Evolutionary conservation across 1,140 invertebrate genomes (phyloP), one percentile per base, ranked within the genome.

Genomic region (Pogonognathellus flavescens): DNA sequence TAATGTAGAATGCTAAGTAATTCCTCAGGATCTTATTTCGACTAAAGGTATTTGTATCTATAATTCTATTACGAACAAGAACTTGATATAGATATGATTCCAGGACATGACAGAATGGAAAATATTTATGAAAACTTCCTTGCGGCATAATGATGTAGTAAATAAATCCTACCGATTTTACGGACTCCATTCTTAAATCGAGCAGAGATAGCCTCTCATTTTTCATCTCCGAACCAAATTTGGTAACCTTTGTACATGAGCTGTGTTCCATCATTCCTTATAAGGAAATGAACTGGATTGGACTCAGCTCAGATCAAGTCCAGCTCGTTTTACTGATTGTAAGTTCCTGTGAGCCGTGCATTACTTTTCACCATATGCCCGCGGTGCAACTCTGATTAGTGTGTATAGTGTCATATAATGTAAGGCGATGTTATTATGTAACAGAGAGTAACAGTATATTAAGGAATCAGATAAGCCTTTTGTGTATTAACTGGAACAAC

Each of bases 161-260:
- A 57, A n/a, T 76, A 76, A 50, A 76, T 76, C 70, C 70, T 76
- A 76, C 70, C 41, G 70, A 76, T 76, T 76, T 76, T 76, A 76
- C 70, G 41, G n/a, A 18, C 70, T 72, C 66, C 25, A 49, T 76
- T 76, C 70, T 76, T 14, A 76, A 76, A 49, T 76, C 14, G 41
- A 76, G 70, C 70, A 41, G 49, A 76, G 70, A 76, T 76, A 76
- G 70, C 13, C 41, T 49, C 70, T 76, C 70, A 76, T 76, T 41
- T 76, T 76, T 76, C 70, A 76, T 76, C 70, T 50, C 16, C 25
- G 41, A 16, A 76, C 70, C 70, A 76, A 76, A 76, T 76, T 76
- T 76, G 70, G 70, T 76, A 76, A 76, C 70, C 70, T 41, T 41
- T 41, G 31, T 41, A 41, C 31, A 41, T 41, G 31, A 41, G 31